Conservation (phyloP, 2,888 invertebrate genomes). For the Selenia dentaria region DNA sequence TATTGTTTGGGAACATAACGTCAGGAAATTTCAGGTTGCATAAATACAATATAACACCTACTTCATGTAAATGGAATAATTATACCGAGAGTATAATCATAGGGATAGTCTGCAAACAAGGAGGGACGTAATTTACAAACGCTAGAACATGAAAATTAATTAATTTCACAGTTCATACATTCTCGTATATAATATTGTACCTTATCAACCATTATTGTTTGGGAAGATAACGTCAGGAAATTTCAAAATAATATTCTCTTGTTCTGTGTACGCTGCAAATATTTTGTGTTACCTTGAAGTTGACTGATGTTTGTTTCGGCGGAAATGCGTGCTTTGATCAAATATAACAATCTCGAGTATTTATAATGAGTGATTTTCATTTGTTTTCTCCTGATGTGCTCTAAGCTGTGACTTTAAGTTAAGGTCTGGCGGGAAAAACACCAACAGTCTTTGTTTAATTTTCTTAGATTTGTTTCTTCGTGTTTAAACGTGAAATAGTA, state of each 20-base stretch:
- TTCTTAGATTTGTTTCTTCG: too few species aligned
- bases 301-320: constrained; percentile 1
- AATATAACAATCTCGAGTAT: background rate
- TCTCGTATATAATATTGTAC: background rate
- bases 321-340: constrained; percentile 5
- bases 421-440: too few species aligned
- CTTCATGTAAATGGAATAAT: too few species aligned
- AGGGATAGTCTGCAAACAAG: too few species aligned
- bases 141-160: background rate
- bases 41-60: too few species aligned
- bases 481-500: too few species aligned
- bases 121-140: background rate
- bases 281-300: constrained; percentile 10
- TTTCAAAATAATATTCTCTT: background rate
- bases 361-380: background rate
- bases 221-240: background rate
- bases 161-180: background rate
- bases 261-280: background rate
- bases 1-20: background rate
- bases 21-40: background rate
- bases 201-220: background rate
- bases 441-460: too few species aligned
- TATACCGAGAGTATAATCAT: too few species aligned
- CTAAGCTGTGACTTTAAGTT: too few species aligned
- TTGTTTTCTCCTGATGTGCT: too few species aligned